phyloP scores from a whole-genome alignment of 2,888 invertebrate species.

The Pycnomerus fuliginosus region DNA sequence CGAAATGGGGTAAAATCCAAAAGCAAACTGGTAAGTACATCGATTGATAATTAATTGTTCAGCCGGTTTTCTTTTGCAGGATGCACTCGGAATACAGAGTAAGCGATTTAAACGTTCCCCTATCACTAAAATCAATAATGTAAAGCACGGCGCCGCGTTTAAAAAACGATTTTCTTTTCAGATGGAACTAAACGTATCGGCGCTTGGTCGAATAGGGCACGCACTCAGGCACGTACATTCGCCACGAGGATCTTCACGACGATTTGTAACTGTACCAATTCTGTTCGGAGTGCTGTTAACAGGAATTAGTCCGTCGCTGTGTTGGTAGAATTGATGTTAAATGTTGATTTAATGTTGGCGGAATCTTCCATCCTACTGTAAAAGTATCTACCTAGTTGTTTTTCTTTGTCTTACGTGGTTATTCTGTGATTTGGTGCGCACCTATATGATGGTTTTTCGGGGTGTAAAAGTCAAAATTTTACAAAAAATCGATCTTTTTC shows the following conservation, averaged over 20 bases:
- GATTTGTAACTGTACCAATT: conserved; percentile 53
- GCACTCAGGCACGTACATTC: conserved; percentile 50
- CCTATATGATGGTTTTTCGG: too few species aligned
- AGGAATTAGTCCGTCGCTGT: conserved; percentile 16
- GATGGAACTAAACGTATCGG: conserved; percentile 52
- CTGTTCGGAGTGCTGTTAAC: conserved; percentile 45
- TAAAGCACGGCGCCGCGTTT: conserved; percentile 5
- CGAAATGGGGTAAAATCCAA: conserved; percentile 39
- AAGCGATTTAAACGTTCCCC: conserved; percentile 35
- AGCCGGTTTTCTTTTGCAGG: conserved; percentile 37
- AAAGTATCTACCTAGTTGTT: conserved; percentile 5
- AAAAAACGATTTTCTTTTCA: conserved; percentile 31
- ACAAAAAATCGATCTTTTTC: too few species aligned
- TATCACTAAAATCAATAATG: conserved; percentile 13
- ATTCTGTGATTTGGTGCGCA: too few species aligned
- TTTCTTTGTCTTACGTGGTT: too few species aligned
- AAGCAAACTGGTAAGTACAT: conserved; percentile 44
- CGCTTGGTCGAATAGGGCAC: conserved; percentile 50
- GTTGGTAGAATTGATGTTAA: background rate
- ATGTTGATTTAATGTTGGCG: conserved; percentile 11
- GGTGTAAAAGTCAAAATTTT: too few species aligned
- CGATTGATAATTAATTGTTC: conserved; percentile 4
- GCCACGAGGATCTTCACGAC: conserved; percentile 51
- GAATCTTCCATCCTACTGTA: conserved; percentile 3
- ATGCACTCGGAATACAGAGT: conserved; percentile 46